Evolutionary conservation across 2,113 vertebrate genomes (phyloP), one percentile per base, ranked within the genome.

Genomic region (Caranx melampygus): DNA sequence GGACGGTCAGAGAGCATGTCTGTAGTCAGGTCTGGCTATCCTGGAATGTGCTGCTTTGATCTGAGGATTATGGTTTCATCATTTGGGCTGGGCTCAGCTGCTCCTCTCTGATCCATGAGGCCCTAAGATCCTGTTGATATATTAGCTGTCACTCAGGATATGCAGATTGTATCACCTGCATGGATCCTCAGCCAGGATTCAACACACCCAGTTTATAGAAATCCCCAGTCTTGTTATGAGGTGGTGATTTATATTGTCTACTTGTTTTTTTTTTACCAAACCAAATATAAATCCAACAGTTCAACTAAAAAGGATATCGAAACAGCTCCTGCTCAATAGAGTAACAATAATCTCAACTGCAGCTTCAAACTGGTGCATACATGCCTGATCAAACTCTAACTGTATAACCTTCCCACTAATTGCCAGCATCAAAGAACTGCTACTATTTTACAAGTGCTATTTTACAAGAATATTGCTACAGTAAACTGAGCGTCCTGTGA

Each of bases 11-110:
- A 80, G 71, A 84, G 26, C 18, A 0, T 70, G 78, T 90, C 69
- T 73, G 73, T 63, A 66, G 76, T 69, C 70, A 79, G 64, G 62
- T 85, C 81, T 34, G 57, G 21, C 47, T 18, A 35, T 77, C 75
- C 75, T 73, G 90, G 86, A 90, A 91, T 91, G 91, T 82, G 66
- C n/a, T 40, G 75, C 93, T 93, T 94, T 94, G 93, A 94, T 93
- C 88, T 59, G 18, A 37, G 86, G 85, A 91, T 93, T 88, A 92
- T 64, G 54, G 81, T 89, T 87, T 90, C 88, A 90, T 90, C 87
- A 59, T 85, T 76, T 67, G 66, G 57, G 72, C 77, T 69, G 73
- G 67, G 75, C 86, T 84, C 83, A 84, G 78, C 72, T 62, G 58
- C 80, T 83, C 60, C 35, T 60, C 81, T 86, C 74, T 89, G 82